Conservation (phyloP, 2,888 invertebrate genomes). For the Colletes collaris region DNA sequence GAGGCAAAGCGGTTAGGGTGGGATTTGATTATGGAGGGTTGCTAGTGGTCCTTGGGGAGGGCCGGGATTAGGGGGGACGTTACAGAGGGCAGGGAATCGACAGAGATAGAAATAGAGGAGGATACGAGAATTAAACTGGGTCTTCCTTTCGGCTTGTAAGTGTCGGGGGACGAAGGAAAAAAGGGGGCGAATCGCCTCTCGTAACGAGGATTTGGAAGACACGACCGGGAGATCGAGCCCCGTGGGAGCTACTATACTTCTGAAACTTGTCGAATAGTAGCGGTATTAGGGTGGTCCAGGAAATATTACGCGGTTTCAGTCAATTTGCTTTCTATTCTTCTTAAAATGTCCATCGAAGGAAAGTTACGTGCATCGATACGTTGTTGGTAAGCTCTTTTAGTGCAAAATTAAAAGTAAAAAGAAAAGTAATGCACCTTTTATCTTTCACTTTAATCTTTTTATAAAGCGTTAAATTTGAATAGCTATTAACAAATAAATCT, state of each 20-base stretch:
- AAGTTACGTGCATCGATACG: no score
- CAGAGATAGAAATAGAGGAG: conserved; percentile 53
- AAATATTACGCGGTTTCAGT: not conserved
- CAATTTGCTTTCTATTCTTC: no score
- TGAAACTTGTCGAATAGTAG: conserved; percentile 14
- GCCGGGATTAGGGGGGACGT: conserved; percentile 51
- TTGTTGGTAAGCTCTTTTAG: no score
- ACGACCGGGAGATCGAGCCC: conserved; percentile 8
- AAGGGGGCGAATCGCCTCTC: conserved; percentile 47
- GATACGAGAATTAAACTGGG: conserved; percentile 69
- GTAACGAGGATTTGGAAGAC: conserved; percentile 56
- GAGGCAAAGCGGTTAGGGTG: conserved; percentile 76
- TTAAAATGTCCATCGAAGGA: no score
- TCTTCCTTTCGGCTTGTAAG: conserved; percentile 61
- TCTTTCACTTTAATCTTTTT: no score
- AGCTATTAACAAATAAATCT: no score
- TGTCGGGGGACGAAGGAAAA: conserved; percentile 35
- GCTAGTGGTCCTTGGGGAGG: conserved; percentile 67
- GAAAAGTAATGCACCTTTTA: no score
- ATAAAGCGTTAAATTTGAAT: no score
- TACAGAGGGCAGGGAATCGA: conserved; percentile 25
- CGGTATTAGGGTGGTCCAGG: not conserved
- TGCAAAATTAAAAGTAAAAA: no score
- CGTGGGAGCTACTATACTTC: conserved; percentile 1
- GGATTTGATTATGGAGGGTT: conserved; percentile 82